Percentiles rank a stretch among this genome's conserved stretches.
Conservation (phyloP, 2,797 vertebrate genomes). For the Chiloscyllium punctatum region DNA sequence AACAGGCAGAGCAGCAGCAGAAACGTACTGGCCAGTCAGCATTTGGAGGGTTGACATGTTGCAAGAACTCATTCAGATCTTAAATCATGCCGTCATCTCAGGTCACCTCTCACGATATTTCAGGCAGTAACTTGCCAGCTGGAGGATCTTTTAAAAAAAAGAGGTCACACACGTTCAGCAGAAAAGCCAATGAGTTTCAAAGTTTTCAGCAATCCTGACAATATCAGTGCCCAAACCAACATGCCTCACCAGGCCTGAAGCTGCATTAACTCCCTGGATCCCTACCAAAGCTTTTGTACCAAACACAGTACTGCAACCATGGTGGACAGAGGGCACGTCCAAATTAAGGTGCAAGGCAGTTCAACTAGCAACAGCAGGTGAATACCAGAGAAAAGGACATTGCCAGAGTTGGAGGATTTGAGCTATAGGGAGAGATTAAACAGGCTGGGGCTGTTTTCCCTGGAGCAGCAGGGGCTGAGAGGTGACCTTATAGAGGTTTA, state of each 20-base stretch:
- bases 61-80: slow-evolving; percentile 40
- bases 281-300: background rate
- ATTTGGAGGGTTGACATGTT: slow-evolving; percentile 42
- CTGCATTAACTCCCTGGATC: background rate
- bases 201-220: slow-evolving; percentile 44
- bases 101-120: slow-evolving; percentile 45
- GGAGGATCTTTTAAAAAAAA: slow-evolving; percentile 48
- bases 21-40: slow-evolving; percentile 47
- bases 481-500: too few relatives aligned
- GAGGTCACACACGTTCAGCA: slow-evolving; percentile 38
- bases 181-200: background rate
- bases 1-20: accelerated
- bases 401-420: too few relatives aligned
- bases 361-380: too few relatives aligned
- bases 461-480: too few relatives aligned
- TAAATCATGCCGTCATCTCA: slow-evolving; percentile 41
- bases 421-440: too few relatives aligned
- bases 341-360: background rate
- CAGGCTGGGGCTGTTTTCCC: too few relatives aligned
- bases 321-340: background rate
- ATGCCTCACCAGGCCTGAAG: background rate
- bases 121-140: slow-evolving; percentile 47
- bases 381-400: background rate
- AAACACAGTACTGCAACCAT: background rate
- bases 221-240: background rate